Conservation (phyloP, 2,113 vertebrate genomes). For the Calyptommatus sinebrachiatus region DNA sequence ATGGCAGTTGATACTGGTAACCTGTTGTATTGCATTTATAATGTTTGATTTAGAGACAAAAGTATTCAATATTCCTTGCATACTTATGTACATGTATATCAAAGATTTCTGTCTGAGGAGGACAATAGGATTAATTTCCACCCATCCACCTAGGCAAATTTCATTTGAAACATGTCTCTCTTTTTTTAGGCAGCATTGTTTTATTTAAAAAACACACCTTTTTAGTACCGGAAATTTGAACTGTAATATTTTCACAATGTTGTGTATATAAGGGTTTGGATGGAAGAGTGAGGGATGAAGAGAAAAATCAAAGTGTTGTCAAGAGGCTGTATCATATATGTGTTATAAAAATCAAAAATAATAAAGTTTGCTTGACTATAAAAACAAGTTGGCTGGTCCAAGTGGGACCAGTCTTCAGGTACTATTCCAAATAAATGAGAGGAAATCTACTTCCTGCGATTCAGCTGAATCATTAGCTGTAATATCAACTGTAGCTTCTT, state of each 20-base stretch:
- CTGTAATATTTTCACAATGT: not conserved
- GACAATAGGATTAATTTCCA: no score
- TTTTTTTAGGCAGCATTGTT: not conserved
- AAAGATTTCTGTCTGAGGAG: not conserved
- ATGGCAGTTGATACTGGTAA: not conserved
- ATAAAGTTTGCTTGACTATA: no score
- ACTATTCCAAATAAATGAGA: no score
- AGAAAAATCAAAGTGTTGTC: not conserved
- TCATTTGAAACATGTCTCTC: not conserved
- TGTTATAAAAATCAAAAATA: not conserved
- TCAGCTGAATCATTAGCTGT: no score
- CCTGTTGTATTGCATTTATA: not conserved
- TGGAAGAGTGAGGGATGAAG: no score
- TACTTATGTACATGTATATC: no score
- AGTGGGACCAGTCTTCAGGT: no score
- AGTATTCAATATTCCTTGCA: not conserved
- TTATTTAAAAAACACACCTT: not conserved
- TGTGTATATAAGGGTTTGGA: no score
- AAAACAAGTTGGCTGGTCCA: no score
- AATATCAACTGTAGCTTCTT: not conserved
- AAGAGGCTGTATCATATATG: not conserved
- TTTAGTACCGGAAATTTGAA: not conserved
- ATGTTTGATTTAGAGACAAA: not conserved
- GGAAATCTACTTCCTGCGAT: no score
- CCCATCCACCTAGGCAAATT: not conserved